Percentiles rank a stretch among this genome's conserved stretches.
Evolutionary conservation across 2,113 vertebrate genomes (phyloP).

Genomic region (Dasypus novemcinctus): DNA sequence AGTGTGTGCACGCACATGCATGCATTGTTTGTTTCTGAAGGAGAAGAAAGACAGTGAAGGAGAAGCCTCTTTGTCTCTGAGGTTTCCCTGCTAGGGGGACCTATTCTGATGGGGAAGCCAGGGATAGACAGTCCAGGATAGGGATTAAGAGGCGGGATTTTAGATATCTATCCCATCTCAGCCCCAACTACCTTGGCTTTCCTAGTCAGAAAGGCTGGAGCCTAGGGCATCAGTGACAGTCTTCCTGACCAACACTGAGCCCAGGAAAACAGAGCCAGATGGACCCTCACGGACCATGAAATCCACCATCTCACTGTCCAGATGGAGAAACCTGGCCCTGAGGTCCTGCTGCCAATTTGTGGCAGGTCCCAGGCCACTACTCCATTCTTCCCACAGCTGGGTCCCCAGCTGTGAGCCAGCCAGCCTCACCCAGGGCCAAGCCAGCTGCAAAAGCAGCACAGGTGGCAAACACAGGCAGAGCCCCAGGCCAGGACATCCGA

Average conservation of each 20-base stretch:
- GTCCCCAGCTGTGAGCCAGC: slow-evolving; percentile 5
- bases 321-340: neutral
- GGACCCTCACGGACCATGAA: neutral
- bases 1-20: neutral
- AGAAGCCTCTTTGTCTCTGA: no score
- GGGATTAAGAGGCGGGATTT: neutral
- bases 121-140: neutral
- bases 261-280: neutral
- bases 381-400: neutral
- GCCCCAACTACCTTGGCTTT: neutral
- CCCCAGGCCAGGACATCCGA: neutral
- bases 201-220: neutral
- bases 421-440: neutral
- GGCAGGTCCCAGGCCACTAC: neutral
- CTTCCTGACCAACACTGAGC: neutral
- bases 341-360: neutral
- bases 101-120: neutral
- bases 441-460: neutral
- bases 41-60: neutral
- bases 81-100: no score
- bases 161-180: neutral
- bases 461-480: neutral
- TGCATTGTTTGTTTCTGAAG: neutral
- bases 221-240: no score
- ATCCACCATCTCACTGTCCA: neutral